Evolutionary conservation across 1,140 invertebrate genomes (phyloP).

Genomic region (Frieseomelitta varia): DNA sequence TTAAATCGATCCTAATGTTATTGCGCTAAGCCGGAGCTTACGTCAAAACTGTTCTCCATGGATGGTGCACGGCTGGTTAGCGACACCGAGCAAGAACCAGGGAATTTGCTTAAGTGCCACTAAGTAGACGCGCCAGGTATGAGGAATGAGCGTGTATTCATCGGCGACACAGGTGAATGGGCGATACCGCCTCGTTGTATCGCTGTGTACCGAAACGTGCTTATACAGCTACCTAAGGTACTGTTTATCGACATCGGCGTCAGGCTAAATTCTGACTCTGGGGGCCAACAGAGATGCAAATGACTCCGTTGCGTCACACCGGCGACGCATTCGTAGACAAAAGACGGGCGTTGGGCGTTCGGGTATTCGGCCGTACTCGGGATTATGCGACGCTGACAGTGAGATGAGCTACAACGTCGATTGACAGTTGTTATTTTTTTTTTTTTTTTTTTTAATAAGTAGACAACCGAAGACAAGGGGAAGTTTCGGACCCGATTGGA

Average conservation of each 20-base stretch:
- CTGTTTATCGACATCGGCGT: conserved; percentile 60
- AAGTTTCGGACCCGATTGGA: too few relatives aligned
- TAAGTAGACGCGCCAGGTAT: conserved; percentile 57
- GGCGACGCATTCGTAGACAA: conserved; percentile 42
- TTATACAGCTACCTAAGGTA: conserved; percentile 45
- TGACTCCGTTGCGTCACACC: conserved; percentile 52
- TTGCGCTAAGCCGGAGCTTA: conserved; percentile 41
- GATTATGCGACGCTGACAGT: background rate
- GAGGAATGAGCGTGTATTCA: conserved; percentile 59
- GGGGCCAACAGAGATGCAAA: conserved; percentile 61
- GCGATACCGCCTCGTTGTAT: conserved; percentile 4
- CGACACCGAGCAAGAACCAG: conserved; percentile 28
- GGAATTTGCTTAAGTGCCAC: conserved; percentile 60
- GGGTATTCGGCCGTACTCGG: too few relatives aligned
- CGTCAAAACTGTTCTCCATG: conserved; percentile 52
- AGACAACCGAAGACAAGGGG: too few relatives aligned
- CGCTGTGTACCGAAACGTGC: conserved; percentile 24
- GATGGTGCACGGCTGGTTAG: conserved; percentile 22
- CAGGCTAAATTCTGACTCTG: conserved; percentile 39
- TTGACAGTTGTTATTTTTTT: too few relatives aligned
- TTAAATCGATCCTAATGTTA: conserved; percentile 56
- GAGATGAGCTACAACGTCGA: background rate
- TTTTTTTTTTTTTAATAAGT: too few relatives aligned
- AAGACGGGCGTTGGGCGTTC: conserved; percentile 11
- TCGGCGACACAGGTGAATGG: conserved; percentile 45